A percentile compares a stretch with the other conserved stretches of the same genome.
phyloP scores from a whole-genome alignment of 1,140 invertebrate genomes.

The Drosophila equinoxialis region DNA sequence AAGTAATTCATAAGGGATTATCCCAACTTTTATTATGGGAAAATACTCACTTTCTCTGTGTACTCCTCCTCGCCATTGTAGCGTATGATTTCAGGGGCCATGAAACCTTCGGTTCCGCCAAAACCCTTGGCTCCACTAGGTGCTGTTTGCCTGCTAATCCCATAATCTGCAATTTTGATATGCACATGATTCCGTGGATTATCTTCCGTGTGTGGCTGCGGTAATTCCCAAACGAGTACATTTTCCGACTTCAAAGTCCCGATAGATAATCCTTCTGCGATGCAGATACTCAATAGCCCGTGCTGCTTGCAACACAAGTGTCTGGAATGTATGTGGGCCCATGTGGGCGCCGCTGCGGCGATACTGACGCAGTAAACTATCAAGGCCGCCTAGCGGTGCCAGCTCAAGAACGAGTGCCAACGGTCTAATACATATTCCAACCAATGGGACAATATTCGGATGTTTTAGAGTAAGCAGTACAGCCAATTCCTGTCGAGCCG shows the following conservation, averaged over 20 bases:
- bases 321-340: constrained; percentile 91
- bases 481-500: constrained; percentile 95
- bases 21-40: not conserved
- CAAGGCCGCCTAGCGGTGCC: constrained; percentile 94
- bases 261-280: constrained; percentile 96
- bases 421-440: constrained; percentile 94
- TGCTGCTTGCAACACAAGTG: constrained; percentile 94
- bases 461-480: constrained; percentile 94
- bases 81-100: constrained; percentile 99
- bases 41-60: constrained; percentile 93
- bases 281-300: constrained; percentile 98
- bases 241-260: constrained; percentile 99
- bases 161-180: constrained; percentile 98
- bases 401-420: constrained; percentile 95
- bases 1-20: not conserved
- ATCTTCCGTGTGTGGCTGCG: constrained; percentile 84
- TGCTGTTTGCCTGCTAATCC: constrained; percentile 93
- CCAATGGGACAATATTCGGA: constrained; percentile 95
- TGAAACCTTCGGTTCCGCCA: constrained; percentile 98
- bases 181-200: constrained; percentile 88
- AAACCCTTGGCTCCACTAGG: constrained; percentile 98
- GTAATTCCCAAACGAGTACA: constrained; percentile 97
- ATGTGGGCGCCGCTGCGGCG: constrained; percentile 91
- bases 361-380: constrained; percentile 92
- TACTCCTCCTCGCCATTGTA: constrained; percentile 99